Evolutionary conservation across 2,797 vertebrate species (phyloP).

Genomic region (Siniperca undulata): DNA sequence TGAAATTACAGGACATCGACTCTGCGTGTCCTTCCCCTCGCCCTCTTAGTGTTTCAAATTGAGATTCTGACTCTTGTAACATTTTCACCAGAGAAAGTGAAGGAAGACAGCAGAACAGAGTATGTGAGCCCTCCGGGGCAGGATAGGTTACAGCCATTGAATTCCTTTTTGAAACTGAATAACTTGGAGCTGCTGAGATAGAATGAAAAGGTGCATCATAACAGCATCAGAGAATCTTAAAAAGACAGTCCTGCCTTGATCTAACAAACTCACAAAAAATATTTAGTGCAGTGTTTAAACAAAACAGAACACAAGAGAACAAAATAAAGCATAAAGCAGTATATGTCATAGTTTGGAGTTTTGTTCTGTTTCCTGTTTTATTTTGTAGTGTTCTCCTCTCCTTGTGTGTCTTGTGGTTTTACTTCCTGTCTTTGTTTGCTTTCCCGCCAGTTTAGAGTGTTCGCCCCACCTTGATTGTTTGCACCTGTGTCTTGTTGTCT

Average conservation of each 20-base stretch:
- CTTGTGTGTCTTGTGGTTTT: too few relatives aligned
- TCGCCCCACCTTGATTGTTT: too few relatives aligned
- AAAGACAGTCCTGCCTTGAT: not conserved
- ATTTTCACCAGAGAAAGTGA: not conserved
- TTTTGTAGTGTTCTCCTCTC: too few relatives aligned
- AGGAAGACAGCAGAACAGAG: not conserved
- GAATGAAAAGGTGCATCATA: not conserved
- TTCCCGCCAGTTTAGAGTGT: too few relatives aligned
- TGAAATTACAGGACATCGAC: slow-evolving; percentile 7
- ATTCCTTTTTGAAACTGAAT: not conserved
- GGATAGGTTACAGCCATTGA: not conserved
- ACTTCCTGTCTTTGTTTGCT: too few relatives aligned
- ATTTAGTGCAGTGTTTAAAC: too few relatives aligned
- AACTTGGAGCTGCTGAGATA: not conserved
- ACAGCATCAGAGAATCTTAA: not conserved
- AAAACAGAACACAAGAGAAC: too few relatives aligned
- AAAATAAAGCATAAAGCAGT: too few relatives aligned
- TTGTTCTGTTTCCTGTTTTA: too few relatives aligned
- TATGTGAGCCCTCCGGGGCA: not conserved
- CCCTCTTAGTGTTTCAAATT: slow-evolving; percentile 31
- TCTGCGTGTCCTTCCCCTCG: not conserved
- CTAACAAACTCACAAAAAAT: not conserved
- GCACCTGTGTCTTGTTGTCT: too few relatives aligned
- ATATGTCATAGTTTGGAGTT: too few relatives aligned
- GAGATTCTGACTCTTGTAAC: slow-evolving; percentile 4